Percentiles rank a stretch among this genome's conserved stretches.
These are phyloP conservation scores for Pasiphila rectangulata DNA, from an alignment of 2,888 invertebrate genomes.

Conservation along the genomic window DNA sequence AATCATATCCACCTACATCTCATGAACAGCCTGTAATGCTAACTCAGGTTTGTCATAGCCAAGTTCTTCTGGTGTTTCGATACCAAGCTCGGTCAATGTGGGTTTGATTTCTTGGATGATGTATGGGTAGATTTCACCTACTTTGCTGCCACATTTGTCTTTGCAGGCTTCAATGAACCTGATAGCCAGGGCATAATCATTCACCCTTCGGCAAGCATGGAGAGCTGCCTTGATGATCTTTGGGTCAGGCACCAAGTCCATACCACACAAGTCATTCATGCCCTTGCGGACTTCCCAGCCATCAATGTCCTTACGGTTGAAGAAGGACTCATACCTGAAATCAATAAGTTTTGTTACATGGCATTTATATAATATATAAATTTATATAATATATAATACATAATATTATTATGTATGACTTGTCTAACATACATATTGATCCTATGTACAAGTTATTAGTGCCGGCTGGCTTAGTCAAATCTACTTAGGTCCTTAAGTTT, in stretches of 20 bases:
- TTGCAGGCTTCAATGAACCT: constrained; percentile 96
- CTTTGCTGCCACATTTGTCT: constrained; percentile 90
- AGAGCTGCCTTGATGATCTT: constrained; percentile 92
- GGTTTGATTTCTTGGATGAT: constrained; percentile 94
- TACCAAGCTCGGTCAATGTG: constrained; percentile 94
- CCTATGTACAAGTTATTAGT: no score
- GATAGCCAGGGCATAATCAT: constrained; percentile 95
- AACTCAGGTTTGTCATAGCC: constrained; percentile 98
- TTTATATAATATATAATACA: no score
- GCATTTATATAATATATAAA: no score
- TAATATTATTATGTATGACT: no score
- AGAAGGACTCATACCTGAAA: constrained; percentile 88
- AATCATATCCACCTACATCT: constrained; percentile 73
- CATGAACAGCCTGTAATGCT: constrained; percentile 87
- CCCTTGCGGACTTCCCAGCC: constrained; percentile 97
- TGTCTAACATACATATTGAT: no score
- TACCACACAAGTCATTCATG: constrained; percentile 92
- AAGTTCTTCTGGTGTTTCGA: constrained; percentile 96
- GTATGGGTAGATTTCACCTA: constrained; percentile 91
- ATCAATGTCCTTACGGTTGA: constrained; percentile 93
- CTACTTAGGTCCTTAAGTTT: no score
- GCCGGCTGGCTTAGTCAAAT: no score
- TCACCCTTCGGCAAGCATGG: constrained; percentile 94
- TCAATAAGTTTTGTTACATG: no score
- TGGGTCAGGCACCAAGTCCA: constrained; percentile 97